Base-by-base conservation (phyloP, 2,888 invertebrate genomes). In the Netelia virgata region DNA sequence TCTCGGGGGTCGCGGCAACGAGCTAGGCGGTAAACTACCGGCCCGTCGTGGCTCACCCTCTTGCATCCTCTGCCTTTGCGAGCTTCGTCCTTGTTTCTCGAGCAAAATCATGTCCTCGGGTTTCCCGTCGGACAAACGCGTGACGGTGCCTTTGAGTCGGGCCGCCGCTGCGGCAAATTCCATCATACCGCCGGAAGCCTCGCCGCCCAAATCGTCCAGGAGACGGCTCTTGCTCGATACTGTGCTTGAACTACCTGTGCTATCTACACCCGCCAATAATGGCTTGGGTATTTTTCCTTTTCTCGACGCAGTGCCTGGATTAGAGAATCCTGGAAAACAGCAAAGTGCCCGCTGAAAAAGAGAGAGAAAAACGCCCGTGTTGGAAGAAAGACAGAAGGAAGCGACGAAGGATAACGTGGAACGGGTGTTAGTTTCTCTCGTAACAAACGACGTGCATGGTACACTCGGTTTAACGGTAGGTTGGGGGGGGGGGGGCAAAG, bases 301-400 rank as follows among this genome's bases (percentile, higher is more conserved):
- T 96, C 96, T 94, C 95, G 96, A 95, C 95, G 96, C 94, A 96
- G 96, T 94, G 95, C 96, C 95, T 95, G 96, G 95, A 96, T 96
- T 95, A 96, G 96, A 94, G 96, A 96, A 95, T 95, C 96, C 96
- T 95, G 97, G 97, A 96, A 97, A 97, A 95, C 97, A 97, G 96
- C 97, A 97, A 91, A 97, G 96, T 92, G 96, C 97, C 90, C 97
- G 96, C 97, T 97, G 96, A 95, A 96, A 95, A 95, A 95, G 95
- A 94, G 94, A 95, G 94, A 94, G 94, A 94, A 93, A 94, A 94
- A 94, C 89, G 88, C 88, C 91, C 88, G 86, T 86, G 91, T 89
- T 92, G 90, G 94, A 94, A 92, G 94, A 92, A 93, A 94, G 93
- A 53, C 94, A 94, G 94, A 68, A 75, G 28, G 69, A 93, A 91